These are phyloP conservation scores for Tringa solitaria DNA, from an alignment of 2,113 vertebrate species.

Conservation along the genomic window DNA sequence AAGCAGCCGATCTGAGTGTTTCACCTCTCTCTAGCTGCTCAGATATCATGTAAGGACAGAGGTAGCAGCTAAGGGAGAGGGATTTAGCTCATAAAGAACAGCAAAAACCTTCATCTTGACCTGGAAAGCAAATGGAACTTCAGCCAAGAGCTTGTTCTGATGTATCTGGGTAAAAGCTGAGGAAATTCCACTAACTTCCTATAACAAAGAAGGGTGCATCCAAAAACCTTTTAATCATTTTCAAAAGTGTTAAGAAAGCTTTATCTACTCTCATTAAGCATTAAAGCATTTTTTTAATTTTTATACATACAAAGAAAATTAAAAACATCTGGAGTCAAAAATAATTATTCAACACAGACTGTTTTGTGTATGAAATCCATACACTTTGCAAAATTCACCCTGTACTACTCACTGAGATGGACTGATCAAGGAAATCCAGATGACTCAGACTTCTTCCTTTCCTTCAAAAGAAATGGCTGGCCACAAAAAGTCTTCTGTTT, in stretches of 20 bases:
- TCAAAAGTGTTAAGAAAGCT: not conserved
- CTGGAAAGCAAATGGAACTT: not conserved
- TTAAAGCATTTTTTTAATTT: not conserved
- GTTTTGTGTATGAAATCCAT: not conserved
- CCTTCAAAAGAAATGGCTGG: not conserved
- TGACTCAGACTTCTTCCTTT: not conserved
- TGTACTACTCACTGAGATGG: conserved; percentile 16
- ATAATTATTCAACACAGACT: not conserved
- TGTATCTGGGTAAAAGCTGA: not conserved
- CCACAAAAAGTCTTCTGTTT: not conserved
- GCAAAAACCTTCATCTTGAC: not conserved
- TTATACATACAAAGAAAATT: not conserved
- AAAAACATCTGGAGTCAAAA: not conserved
- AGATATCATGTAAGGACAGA: not conserved
- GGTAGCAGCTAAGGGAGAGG: not conserved
- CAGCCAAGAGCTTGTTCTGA: not conserved
- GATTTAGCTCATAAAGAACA: not conserved
- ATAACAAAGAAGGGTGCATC: not conserved
- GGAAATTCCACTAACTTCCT: not conserved
- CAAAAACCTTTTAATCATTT: not conserved
- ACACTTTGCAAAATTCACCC: not conserved
- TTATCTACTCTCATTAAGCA: not conserved
- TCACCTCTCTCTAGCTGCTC: not conserved
- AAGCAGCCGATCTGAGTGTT: not conserved
- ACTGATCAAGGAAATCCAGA: conserved; percentile 10